These are phyloP conservation scores for Hassar affinis DNA, from an alignment of 2,113 vertebrate genomes.

Conservation along the genomic window DNA sequence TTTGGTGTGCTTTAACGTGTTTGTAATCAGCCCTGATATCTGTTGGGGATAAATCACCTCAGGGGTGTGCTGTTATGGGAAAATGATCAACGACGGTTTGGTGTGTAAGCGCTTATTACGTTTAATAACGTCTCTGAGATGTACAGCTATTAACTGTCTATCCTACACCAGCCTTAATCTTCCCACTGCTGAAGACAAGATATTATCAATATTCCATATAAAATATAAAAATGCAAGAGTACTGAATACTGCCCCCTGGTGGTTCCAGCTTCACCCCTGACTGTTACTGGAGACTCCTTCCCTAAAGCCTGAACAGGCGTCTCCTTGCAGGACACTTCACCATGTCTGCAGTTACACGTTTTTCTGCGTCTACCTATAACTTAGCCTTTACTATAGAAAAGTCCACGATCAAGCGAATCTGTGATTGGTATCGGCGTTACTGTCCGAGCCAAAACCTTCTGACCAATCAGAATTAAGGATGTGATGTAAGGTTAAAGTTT, in stretches of 20 bases:
- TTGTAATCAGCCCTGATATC: too few relatives aligned
- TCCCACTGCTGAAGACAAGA: too few relatives aligned
- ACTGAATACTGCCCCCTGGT: too few relatives aligned
- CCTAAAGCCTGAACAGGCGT: neutral
- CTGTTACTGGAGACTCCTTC: neutral
- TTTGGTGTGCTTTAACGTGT: too few relatives aligned
- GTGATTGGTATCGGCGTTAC: neutral
- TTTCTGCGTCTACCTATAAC: too few relatives aligned
- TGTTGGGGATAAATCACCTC: neutral
- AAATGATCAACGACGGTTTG: neutral
- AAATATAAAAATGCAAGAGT: too few relatives aligned
- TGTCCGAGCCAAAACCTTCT: neutral
- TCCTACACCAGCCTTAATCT: neutral
- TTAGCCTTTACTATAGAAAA: neutral
- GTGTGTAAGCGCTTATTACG: neutral
- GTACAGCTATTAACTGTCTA: neutral
- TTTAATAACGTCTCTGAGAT: neutral
- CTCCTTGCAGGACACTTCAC: neutral
- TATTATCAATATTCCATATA: too few relatives aligned
- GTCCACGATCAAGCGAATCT: neutral
- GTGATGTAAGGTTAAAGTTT: neutral
- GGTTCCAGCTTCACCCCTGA: neutral
- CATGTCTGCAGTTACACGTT: neutral
- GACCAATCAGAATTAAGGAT: neutral
- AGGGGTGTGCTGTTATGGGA: neutral